These are phyloP conservation scores for Nycticryphes semicollaris DNA, from an alignment of 2,113 vertebrate genomes.

Conservation along the genomic window DNA sequence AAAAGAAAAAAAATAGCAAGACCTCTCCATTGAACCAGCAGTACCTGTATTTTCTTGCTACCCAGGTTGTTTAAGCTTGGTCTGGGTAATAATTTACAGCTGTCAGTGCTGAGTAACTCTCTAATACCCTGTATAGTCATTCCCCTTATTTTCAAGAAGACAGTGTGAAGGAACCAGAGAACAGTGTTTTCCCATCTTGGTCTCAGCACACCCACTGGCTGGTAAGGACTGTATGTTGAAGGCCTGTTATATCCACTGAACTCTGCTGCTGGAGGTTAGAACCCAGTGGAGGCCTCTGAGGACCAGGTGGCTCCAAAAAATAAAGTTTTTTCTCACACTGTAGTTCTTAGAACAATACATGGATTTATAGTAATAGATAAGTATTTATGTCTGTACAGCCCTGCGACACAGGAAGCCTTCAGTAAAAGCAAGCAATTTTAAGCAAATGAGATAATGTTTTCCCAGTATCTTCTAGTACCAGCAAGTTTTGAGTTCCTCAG, in stretches of 20 bases:
- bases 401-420: neutral
- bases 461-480: neutral
- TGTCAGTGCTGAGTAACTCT: neutral
- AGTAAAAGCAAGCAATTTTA: neutral
- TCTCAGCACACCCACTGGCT: neutral
- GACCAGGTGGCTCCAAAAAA: neutral
- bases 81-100: neutral
- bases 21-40: neutral
- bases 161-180: neutral
- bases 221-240: neutral
- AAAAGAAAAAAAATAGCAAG: neutral
- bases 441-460: neutral
- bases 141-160: neutral
- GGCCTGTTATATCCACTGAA: neutral
- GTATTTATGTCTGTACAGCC: neutral
- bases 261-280: neutral
- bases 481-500: neutral
- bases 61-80: neutral
- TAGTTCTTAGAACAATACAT: neutral
- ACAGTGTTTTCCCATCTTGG: neutral
- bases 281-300: neutral
- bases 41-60: neutral
- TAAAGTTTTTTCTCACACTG: neutral
- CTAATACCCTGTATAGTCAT: neutral
- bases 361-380: neutral